Evolutionary conservation across 35 echinoderm and acorn worm species (phyloP).

Genomic region (Apostichopus parvimensis): DNA sequence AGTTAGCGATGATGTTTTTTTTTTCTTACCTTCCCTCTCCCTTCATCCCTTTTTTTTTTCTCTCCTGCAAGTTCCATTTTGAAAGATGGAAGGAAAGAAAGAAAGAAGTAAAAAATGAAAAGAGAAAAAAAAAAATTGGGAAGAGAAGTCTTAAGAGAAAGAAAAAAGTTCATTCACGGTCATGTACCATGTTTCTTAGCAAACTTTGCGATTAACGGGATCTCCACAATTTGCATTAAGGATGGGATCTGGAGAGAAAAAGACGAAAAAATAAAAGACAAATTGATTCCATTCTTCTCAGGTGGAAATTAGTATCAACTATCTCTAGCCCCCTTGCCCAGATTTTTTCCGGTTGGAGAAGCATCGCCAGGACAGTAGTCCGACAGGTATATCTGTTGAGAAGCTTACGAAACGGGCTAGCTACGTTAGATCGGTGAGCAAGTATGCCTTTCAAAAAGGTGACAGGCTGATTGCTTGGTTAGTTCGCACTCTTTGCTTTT

Average conservation of each 20-base stretch:
- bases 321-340: constrained; percentile 39
- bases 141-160: background rate
- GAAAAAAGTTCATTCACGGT: constrained; percentile 53
- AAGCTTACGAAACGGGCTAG: constrained; percentile 14
- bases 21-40: background rate
- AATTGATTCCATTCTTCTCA: constrained; percentile 57
- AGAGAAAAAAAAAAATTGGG: background rate
- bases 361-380: background rate
- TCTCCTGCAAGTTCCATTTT: background rate
- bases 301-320: constrained; percentile 58
- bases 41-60: background rate
- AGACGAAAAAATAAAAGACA: constrained; percentile 37
- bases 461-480: constrained; percentile 56
- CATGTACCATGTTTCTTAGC: constrained; percentile 42
- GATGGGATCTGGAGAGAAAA: constrained; percentile 26
- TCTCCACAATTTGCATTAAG: constrained; percentile 55
- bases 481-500: constrained; percentile 58
- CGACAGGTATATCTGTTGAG: constrained; percentile 8
- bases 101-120: background rate
- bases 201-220: constrained; percentile 20
- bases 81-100: background rate
- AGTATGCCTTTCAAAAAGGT: constrained; percentile 60
- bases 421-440: constrained; percentile 55
- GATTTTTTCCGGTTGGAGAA: constrained; percentile 56
- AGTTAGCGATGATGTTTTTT: background rate